Base-by-base conservation (phyloP, 2,113 vertebrate genomes). In the Tonatia bakeri region DNA sequence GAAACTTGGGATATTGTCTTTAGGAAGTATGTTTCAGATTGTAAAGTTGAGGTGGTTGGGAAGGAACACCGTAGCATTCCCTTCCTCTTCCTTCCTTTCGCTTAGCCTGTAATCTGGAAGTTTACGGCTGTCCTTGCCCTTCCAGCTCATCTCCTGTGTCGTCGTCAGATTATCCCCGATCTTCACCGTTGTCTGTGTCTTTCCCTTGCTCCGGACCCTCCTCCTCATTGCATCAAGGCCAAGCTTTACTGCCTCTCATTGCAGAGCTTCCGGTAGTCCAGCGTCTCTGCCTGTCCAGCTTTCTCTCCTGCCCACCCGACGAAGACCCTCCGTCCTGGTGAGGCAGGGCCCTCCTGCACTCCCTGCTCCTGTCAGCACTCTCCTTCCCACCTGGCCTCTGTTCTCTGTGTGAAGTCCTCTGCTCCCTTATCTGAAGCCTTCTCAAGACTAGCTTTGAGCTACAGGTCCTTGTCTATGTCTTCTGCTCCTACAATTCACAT, bases 91-190 rank as follows among this genome's bases (percentile, higher is more conserved):
- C 2, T 52, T 24, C 45, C 11, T 45, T 22, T 50, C 19, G 47
- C 47, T 26, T 38, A 33, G 31, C 45, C 33, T 77, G 19, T 31
- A 3, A 17, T 73, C 67, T 67, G 80, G 24, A 20, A 2, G 14
- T 43, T 31, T 83, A 1, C 11, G 33, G 16, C 38, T 22, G 3
- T 43, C 4, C 6, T 36, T 56, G 50, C 16, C 38, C 54, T 92
- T 85, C 24, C 17, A 12, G 0, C 65, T 31, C 33, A 0, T n/a
- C 36, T 26, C 72, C 73, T 47, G 0, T 1, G 4, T 50, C 3
- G 8, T 52, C 6, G 3, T 61, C 45, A 38, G 83, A 31, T 86
- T 15, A 38, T 17, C 67, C 45, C 17, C 36, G 19, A 64, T 20
- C 56, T 81, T 79, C 8, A 5, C 59, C 8, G 11, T 31, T n/a